Conservation (phyloP, 2,888 invertebrate species). For the Synanthedon andrenaeformis region DNA sequence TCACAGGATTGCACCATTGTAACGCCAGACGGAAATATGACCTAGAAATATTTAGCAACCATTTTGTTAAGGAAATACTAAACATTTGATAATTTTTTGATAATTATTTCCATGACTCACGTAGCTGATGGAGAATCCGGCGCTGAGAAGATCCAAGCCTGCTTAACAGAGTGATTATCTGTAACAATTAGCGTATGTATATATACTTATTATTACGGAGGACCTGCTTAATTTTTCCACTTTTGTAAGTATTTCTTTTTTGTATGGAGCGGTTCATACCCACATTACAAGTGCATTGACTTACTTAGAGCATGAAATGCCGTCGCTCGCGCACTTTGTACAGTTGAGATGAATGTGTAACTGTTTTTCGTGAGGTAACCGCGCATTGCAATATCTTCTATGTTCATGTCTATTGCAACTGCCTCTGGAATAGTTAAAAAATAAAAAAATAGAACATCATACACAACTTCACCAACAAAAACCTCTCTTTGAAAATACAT, state of each 20-base stretch:
- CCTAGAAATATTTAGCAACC: slow-evolving; percentile 17
- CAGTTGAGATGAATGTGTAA: slow-evolving; percentile 25
- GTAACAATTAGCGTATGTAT: slow-evolving; percentile 3
- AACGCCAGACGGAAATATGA: slow-evolving; percentile 33
- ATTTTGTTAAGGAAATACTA: too few relatives aligned
- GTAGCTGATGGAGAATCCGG: slow-evolving; percentile 35
- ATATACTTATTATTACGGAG: background rate
- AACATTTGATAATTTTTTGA: too few relatives aligned
- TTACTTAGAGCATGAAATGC: slow-evolving; percentile 38
- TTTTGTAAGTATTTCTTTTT: too few relatives aligned
- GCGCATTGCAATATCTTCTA: slow-evolving; percentile 64
- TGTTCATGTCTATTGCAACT: slow-evolving; percentile 72
- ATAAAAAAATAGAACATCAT: too few relatives aligned
- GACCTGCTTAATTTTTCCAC: too few relatives aligned
- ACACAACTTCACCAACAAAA: too few relatives aligned
- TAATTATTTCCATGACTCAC: slow-evolving; percentile 24
- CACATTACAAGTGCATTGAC: slow-evolving; percentile 5
- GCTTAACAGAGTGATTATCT: slow-evolving; percentile 29
- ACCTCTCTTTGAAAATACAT: too few relatives aligned
- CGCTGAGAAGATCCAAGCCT: slow-evolving; percentile 53
- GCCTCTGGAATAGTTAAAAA: slow-evolving; percentile 50
- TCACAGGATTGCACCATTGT: slow-evolving; percentile 29
- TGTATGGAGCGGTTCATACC: too few relatives aligned
- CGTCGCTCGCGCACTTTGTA: slow-evolving; percentile 34
- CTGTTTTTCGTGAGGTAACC: slow-evolving; percentile 30